Conservation (phyloP, 1,140 invertebrate species). For the Cydia strobilella region DNA sequence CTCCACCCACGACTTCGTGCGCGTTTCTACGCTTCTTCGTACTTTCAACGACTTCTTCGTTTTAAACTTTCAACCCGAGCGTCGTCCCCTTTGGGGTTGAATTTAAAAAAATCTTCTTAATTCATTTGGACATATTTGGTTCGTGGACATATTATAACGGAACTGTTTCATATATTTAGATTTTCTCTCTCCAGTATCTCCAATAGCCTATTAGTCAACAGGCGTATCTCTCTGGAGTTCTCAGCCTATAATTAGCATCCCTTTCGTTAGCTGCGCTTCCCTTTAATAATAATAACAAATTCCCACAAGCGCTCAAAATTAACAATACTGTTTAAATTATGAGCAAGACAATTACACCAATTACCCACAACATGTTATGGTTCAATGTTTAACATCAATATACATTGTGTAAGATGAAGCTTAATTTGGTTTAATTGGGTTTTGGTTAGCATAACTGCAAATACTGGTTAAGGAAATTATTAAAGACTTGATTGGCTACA, state of each 20-base stretch:
- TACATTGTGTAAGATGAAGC: not conserved
- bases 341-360: conserved; percentile 18
- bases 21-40: too few relatives aligned
- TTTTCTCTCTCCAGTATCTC: not conserved
- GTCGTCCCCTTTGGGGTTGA: too few relatives aligned
- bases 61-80: too few relatives aligned
- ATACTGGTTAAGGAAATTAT: too few relatives aligned
- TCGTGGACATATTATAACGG: too few relatives aligned
- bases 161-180: not conserved
- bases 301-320: conserved; percentile 24
- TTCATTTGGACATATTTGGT: too few relatives aligned
- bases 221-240: not conserved
- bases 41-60: too few relatives aligned
- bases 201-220: not conserved
- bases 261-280: not conserved
- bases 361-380: conserved; percentile 28
- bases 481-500: too few relatives aligned
- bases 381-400: conserved; percentile 15
- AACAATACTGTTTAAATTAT: conserved; percentile 28
- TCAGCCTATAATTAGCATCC: conserved; percentile 10
- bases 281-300: conserved; percentile 20
- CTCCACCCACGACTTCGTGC: too few relatives aligned
- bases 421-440: conserved; percentile 9
- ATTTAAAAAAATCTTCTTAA: too few relatives aligned
- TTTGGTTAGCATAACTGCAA: not conserved